phyloP scores from a whole-genome alignment of 1,140 invertebrate species.

The Macrotrachela quadricornifera region DNA sequence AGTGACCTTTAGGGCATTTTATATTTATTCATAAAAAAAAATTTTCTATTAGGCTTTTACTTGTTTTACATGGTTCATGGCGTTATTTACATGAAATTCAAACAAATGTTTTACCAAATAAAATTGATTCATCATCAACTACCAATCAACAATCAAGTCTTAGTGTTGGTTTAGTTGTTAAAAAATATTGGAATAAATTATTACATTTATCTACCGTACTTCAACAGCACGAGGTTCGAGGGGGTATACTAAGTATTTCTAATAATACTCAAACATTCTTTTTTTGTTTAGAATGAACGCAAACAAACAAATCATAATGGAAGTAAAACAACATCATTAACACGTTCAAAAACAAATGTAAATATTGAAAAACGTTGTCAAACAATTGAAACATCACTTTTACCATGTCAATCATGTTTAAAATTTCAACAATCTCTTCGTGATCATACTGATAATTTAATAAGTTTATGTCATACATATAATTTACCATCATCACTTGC shows the following conservation, averaged over 20 bases:
- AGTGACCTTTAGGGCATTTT: no score
- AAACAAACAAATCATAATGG: no score
- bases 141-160: neutral
- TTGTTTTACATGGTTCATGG: no score
- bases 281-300: no score
- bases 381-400: conserved; percentile 6
- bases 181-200: conserved; percentile 8
- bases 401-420: conserved; percentile 7
- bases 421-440: conserved; percentile 5
- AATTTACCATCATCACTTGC: conserved; percentile 1
- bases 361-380: conserved; percentile 1
- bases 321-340: no score
- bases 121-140: no score
- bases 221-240: neutral
- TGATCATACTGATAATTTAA: conserved; percentile 3
- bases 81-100: no score
- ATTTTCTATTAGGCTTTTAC: no score
- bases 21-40: no score
- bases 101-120: no score
- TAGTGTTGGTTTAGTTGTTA: conserved; percentile 1
- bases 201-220: neutral
- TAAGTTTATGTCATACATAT: conserved; percentile 3
- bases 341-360: neutral
- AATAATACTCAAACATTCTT: no score
- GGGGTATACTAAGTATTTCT: no score